Evolutionary conservation across 2,113 vertebrate species (phyloP).

Genomic region (Acanthisitta chloris): DNA sequence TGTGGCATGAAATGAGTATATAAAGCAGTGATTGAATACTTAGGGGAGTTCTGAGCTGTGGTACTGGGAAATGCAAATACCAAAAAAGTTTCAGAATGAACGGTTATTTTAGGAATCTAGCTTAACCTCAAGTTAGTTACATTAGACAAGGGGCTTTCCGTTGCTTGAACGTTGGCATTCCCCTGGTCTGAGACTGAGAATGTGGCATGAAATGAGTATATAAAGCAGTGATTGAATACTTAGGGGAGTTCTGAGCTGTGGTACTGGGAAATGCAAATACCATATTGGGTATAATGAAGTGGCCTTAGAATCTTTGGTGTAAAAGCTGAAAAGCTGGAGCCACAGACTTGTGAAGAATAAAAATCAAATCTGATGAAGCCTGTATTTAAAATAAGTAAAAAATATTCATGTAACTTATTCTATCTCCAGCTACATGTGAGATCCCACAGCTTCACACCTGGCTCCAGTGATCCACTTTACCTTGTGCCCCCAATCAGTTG

Average conservation of each 20-base stretch:
- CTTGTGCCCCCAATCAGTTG: background rate
- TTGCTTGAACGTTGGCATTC: background rate
- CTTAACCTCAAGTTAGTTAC: background rate
- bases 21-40: slow-evolving; percentile 29
- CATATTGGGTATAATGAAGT: background rate
- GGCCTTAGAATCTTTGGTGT: background rate
- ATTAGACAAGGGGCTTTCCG: slow-evolving; percentile 34
- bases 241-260: background rate
- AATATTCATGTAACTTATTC: background rate
- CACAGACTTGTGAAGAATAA: background rate
- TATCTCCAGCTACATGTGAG: background rate
- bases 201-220: background rate
- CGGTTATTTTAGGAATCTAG: slow-evolving; percentile 27
- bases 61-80: background rate
- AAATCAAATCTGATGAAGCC: background rate
- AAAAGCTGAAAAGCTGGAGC: background rate
- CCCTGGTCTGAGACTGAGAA: background rate
- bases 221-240: slow-evolving; percentile 29
- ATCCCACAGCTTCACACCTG: background rate
- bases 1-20: background rate
- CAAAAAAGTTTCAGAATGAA: background rate
- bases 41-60: background rate
- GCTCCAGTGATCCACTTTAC: background rate
- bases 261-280: background rate
- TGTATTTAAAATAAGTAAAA: background rate